Evolutionary conservation across 2,113 vertebrate species (phyloP), one percentile per base, ranked within the genome.

Genomic region (Datnioides undecimradiatus): DNA sequence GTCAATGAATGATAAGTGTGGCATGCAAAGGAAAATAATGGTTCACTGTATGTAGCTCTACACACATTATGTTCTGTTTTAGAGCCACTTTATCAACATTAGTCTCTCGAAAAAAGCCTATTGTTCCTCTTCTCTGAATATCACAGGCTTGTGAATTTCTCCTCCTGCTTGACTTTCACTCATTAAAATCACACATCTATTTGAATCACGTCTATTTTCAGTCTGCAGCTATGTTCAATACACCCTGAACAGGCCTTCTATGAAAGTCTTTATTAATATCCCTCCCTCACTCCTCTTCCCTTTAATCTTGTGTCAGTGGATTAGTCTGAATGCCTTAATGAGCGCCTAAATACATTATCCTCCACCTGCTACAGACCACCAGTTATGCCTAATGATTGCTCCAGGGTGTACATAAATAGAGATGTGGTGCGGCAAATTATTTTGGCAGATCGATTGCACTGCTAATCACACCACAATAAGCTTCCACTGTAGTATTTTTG

Each of bases 191-290:
- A 9, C 69, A 57, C 80, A 46, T 49, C n/a, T n/a, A n/a, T n/a
- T n/a, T n/a, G n/a, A n/a, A n/a, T n/a, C n/a, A n/a, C 19, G 41
- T 81, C 73, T 81, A 71, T 80, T 82, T 73, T 40, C n/a, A 52
- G 59, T 70, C 31, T 38, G 31, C 38, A 10, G 72, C 74, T 73
- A 54, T 76, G 51, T 57, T 84, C 16, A 2, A 4, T 49, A 38
- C 41, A 54, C 57, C 43, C 64, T 49, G 31, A 84, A 77, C 45
- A 70, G 57, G 40, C 23, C 41, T 38, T 3, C 8, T 70, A 57
- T 73, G 31, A 66, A 69, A 77, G 60, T 72, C 76, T 73, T 87
- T 80, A 77, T 90, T 86, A 87, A 89, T 79, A 72, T 71, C 67
- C 59, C 45, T 38, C 65, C 46, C 21, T 84, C 68, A 29, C 71